Conservation (phyloP, 2,113 vertebrate species). For the Pseudorasbora parva region DNA sequence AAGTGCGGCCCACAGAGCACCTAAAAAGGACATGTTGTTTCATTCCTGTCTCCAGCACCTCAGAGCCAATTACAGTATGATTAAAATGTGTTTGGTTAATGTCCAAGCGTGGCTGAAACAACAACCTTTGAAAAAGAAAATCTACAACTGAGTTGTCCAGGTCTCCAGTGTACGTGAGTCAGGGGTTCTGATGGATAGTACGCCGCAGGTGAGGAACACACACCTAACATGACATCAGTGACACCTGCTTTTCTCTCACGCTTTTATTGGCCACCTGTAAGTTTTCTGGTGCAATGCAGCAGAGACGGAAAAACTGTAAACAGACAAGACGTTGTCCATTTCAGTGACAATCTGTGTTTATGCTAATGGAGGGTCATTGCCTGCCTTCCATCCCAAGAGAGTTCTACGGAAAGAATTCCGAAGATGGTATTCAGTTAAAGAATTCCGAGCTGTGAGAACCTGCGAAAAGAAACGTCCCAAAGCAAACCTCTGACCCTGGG, state of each 20-base stretch:
- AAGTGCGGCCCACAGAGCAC: constrained; percentile 38
- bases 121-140: constrained; percentile 50
- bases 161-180: neutral
- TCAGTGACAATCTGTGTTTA: constrained; percentile 40
- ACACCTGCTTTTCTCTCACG: constrained; percentile 63
- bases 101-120: constrained; percentile 48
- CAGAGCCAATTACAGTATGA: constrained; percentile 29
- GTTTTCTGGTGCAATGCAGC: constrained; percentile 55
- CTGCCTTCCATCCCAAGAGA: constrained; percentile 25
- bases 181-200: neutral
- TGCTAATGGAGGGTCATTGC: constrained; percentile 36
- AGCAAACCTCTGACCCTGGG: constrained; percentile 60
- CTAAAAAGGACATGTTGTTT: constrained; percentile 70
- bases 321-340: neutral
- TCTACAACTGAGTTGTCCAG: neutral
- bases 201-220: neutral
- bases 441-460: constrained; percentile 69
- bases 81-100: constrained; percentile 41
- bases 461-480: constrained; percentile 56
- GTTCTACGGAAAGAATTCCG: constrained; percentile 53
- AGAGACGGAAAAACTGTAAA: constrained; percentile 64
- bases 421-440: constrained; percentile 35
- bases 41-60: constrained; percentile 22
- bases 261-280: constrained; percentile 56
- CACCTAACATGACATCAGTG: neutral